Evolutionary conservation across 1,140 invertebrate genomes (phyloP).

Genomic region (Zaprionus taronus): DNA sequence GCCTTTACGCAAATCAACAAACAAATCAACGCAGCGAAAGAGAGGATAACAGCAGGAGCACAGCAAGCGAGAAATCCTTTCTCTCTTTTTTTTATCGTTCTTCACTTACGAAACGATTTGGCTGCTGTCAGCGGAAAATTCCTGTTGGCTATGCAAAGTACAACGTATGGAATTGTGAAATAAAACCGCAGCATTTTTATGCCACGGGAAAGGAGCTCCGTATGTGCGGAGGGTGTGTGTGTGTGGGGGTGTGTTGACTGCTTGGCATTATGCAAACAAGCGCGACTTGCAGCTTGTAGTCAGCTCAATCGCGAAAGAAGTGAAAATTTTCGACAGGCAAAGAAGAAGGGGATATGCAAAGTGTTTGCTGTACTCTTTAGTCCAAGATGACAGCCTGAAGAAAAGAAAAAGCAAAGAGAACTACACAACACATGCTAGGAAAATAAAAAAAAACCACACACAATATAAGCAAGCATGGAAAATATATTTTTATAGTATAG

Average conservation of each 20-base stretch:
- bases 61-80: conserved; percentile 56
- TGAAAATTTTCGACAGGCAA: background rate
- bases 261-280: conserved; percentile 76
- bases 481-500: too few relatives aligned
- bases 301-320: background rate
- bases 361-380: background rate
- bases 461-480: too few relatives aligned
- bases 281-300: conserved; percentile 29
- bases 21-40: conserved; percentile 70
- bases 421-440: background rate
- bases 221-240: conserved; percentile 6
- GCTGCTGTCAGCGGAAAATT: conserved; percentile 74
- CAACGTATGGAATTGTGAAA: conserved; percentile 74
- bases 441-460: background rate
- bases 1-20: conserved; percentile 70
- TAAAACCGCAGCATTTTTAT: conserved; percentile 72
- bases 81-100: background rate
- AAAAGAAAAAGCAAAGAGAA: background rate
- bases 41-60: conserved; percentile 33
- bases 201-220: background rate
- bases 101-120: conserved; percentile 49
- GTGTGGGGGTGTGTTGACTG: conserved; percentile 51
- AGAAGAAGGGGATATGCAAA: background rate
- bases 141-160: conserved; percentile 46
- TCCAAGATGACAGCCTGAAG: background rate